A percentile compares a stretch with the other conserved stretches of the same genome.
These are phyloP conservation scores for Apoderus coryli DNA, from an alignment of 2,888 invertebrate genomes.

Conservation along the genomic window DNA sequence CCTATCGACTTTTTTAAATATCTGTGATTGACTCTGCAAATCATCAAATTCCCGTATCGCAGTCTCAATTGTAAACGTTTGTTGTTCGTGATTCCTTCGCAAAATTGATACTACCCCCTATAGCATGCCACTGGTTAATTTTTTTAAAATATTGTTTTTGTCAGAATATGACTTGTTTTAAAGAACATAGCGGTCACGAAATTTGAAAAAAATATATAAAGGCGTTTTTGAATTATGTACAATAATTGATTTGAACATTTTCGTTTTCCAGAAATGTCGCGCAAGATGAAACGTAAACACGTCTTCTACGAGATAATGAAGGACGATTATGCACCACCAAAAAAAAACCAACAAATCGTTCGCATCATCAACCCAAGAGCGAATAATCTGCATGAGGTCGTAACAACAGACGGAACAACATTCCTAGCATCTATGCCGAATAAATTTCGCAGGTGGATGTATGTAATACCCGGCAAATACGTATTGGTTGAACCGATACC, in stretches of 20 bases:
- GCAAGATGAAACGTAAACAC: conserved; percentile 64
- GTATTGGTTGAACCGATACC: conserved; percentile 78
- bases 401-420: conserved; percentile 44
- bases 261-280: conserved; percentile 50
- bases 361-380: conserved; percentile 65
- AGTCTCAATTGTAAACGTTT: background rate
- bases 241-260: conserved; percentile 18
- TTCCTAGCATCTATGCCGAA: conserved; percentile 89
- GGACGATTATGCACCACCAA: conserved; percentile 61
- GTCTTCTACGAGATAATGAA: conserved; percentile 62
- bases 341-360: conserved; percentile 61
- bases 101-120: too few species aligned
- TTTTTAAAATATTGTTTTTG: too few species aligned
- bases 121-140: too few species aligned
- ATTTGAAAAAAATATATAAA: too few species aligned
- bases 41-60: background rate
- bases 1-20: conserved; percentile 9
- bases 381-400: conserved; percentile 86
- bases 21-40: too few species aligned
- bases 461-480: conserved; percentile 85
- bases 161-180: too few species aligned
- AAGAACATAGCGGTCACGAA: too few species aligned
- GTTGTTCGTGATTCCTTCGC: conserved; percentile 10
- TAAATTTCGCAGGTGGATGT: conserved; percentile 83
- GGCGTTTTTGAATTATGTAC: background rate